Base-by-base conservation (phyloP, 2,888 invertebrate genomes). In the Rotaria magnacalcarata region DNA sequence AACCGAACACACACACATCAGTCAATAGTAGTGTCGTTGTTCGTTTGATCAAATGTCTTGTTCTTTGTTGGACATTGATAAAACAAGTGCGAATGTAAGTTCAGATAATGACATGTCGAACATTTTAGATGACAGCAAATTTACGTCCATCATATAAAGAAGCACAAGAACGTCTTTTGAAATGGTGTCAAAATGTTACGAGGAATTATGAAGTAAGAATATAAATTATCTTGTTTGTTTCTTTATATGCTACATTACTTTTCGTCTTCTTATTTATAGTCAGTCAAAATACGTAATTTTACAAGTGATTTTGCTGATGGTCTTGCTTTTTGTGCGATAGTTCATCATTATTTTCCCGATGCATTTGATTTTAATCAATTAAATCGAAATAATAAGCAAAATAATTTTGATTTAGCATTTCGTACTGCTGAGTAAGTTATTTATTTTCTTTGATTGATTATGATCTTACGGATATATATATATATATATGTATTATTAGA, bases 391-490 rank as follows among this genome's bases (percentile, higher is more conserved):
- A 47, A n/a, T 24, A 43, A 80, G n/a, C 43, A 80, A n/a, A 80
- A 24, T 7, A 80, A 80, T 80, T 80, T 80, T 80, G 80, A 80
- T 80, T 47, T 80, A n/a, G 80, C 80, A 80, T 80, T 80, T 80
- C 80, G 80, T 43, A 43, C 47, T 80, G 80, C 80, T n/a, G 80
- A 80, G 80, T 80, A 80, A 43, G 47, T 80, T 80, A 21, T 21
- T 41, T 24, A 0, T 24, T 43, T 43, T 2, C 16, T 8, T n/a
- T 10, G 10, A 5, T 80, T 80, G 0, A 10, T 47, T n/a, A 2
- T 19, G 1, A 6, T 67, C 16, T 19, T 14, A 27, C 50, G 8
- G 14, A 11, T 14, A 50, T 50, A 50, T 11, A 11, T 50, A 3
- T 11, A 50, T 50, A 50, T 50, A 50, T 50, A 50, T 14, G 3